These are phyloP conservation scores for Sciurus niger DNA, from an alignment of 2,113 vertebrate genomes.

Conservation along the genomic window DNA sequence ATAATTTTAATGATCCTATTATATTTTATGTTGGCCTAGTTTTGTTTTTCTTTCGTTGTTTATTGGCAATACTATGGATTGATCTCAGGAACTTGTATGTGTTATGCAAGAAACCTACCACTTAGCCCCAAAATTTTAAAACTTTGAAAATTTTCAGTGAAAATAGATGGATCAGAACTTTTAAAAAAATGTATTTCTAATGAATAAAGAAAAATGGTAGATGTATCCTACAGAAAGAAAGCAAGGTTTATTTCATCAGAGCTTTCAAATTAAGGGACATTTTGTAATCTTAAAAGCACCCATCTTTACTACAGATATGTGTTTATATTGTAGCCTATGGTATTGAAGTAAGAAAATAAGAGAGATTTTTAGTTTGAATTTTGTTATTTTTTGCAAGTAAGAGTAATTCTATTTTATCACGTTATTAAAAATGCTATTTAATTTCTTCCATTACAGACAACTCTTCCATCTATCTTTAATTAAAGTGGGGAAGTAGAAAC, in stretches of 20 bases:
- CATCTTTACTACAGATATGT: neutral
- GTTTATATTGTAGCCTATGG: neutral
- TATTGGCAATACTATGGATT: no score
- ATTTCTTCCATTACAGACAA: slow-evolving; percentile 1
- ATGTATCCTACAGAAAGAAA: neutral
- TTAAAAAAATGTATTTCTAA: neutral
- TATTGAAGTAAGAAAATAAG: neutral
- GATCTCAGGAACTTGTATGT: no score
- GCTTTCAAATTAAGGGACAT: neutral
- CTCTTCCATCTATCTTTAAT: neutral
- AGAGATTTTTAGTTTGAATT: neutral
- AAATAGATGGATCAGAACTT: neutral
- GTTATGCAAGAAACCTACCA: no score
- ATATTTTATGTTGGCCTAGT: neutral
- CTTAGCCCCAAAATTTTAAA: no score
- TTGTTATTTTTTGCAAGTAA: neutral
- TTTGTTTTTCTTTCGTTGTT: no score
- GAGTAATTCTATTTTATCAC: neutral
- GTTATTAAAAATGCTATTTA: neutral
- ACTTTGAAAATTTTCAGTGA: neutral
- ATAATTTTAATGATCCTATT: neutral
- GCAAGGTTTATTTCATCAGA: neutral
- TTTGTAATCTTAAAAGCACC: neutral
- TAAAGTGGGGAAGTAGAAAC: neutral
- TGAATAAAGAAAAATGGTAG: neutral